Percentiles rank a stretch among this genome's conserved stretches.
Evolutionary conservation across 2,113 vertebrate species (phyloP).

Genomic region (Dipodomys ordii): DNA sequence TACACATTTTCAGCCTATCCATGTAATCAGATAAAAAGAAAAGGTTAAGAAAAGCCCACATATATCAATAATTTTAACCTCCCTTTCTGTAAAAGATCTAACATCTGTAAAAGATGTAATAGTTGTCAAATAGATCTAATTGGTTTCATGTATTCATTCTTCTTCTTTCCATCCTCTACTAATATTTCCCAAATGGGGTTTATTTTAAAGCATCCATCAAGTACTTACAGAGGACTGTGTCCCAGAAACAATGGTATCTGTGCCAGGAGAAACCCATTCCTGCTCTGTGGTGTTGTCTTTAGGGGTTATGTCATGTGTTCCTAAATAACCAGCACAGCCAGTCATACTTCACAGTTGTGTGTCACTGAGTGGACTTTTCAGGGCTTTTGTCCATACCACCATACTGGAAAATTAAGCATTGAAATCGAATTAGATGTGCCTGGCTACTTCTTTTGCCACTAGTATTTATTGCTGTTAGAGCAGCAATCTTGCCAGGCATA

Average conservation of each 20-base stretch:
- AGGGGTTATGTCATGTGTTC: background rate
- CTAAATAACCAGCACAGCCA: fast-evolving
- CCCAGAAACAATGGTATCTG: background rate
- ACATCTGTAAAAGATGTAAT: background rate
- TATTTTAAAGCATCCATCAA: background rate
- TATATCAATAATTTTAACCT: background rate
- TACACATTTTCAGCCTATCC: background rate
- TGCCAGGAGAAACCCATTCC: background rate
- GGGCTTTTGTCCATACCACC: background rate
- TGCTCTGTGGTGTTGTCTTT: too few relatives aligned
- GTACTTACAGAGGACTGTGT: background rate
- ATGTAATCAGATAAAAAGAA: background rate
- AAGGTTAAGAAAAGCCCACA: too few relatives aligned
- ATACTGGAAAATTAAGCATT: background rate
- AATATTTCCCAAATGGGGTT: background rate
- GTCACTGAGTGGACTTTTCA: background rate
- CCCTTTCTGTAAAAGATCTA: too few relatives aligned
- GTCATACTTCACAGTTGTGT: fast-evolving
- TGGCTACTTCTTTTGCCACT: background rate
- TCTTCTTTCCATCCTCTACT: background rate
- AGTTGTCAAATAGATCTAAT: background rate
- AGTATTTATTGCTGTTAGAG: background rate
- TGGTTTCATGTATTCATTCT: background rate
- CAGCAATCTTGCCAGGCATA: background rate
- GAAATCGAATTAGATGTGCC: background rate